Evolutionary conservation across 1,140 invertebrate genomes (phyloP).

Genomic region (Trichogramma pretiosum): DNA sequence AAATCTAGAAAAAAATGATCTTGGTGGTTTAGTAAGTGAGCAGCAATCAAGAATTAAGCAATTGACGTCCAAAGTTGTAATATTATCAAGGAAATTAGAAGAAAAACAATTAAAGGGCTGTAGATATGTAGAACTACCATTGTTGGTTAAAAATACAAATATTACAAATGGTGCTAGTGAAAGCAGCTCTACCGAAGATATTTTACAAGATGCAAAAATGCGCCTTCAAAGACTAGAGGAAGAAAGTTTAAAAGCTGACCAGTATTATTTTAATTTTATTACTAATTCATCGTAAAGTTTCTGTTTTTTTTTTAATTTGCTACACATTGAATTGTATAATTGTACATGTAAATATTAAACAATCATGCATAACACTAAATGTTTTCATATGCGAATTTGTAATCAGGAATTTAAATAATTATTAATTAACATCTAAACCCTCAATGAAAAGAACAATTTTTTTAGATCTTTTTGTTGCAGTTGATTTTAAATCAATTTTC

Average conservation of each 20-base stretch:
- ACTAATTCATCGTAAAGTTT: slow-evolving; percentile 24
- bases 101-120: slow-evolving; percentile 26
- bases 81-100: slow-evolving; percentile 34
- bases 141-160: slow-evolving; percentile 19
- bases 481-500: too few species aligned
- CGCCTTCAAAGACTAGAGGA: slow-evolving; percentile 36
- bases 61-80: slow-evolving; percentile 31
- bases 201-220: slow-evolving; percentile 40
- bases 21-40: slow-evolving; percentile 31
- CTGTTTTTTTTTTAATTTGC: slow-evolving; percentile 11
- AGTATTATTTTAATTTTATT: slow-evolving; percentile 36
- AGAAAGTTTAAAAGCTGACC: slow-evolving; percentile 38
- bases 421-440: too few species aligned
- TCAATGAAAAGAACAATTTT: too few species aligned
- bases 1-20: slow-evolving; percentile 31
- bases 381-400: too few species aligned
- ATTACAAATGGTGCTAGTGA: slow-evolving; percentile 34
- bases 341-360: too few species aligned
- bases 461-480: too few species aligned
- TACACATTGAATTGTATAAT: too few species aligned
- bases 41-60: slow-evolving; percentile 38
- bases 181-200: slow-evolving; percentile 42
- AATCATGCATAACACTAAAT: too few species aligned
- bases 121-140: slow-evolving; percentile 17
- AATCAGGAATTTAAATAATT: too few species aligned